phyloP scores from a whole-genome alignment of 1,140 invertebrate genomes.

The Triops cancriformis region DNA sequence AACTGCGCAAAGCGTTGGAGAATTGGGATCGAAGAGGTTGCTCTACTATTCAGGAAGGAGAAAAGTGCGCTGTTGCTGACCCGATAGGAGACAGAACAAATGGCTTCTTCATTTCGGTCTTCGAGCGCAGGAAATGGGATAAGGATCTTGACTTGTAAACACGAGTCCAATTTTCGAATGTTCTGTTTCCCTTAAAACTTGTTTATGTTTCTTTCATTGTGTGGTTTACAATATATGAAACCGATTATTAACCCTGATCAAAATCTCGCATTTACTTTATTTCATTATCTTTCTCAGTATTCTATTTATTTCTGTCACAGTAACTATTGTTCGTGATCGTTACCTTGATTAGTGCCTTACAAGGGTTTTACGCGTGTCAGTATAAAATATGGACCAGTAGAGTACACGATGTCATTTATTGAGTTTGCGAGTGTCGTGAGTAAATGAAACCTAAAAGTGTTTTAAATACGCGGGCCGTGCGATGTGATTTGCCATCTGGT shows the following conservation, averaged over 20 bases:
- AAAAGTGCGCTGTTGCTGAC: conserved; percentile 65
- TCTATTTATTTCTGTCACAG: no score
- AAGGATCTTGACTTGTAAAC: neutral
- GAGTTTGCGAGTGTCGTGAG: no score
- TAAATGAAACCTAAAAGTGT: neutral
- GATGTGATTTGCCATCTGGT: neutral
- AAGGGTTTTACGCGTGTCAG: no score
- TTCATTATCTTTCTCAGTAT: no score
- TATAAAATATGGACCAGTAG: no score
- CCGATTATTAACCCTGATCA: neutral
- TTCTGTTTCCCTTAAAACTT: neutral
- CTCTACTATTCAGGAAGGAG: conserved; percentile 49
- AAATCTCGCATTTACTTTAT: neutral
- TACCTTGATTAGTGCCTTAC: no score
- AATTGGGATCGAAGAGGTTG: conserved; percentile 32
- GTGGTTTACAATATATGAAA: neutral
- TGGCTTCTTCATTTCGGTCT: conserved; percentile 89
- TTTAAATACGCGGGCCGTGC: neutral
- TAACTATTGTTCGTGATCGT: no score
- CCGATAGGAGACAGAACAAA: conserved; percentile 69
- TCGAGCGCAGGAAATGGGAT: conserved; percentile 46
- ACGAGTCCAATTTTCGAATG: neutral
- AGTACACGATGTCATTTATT: no score
- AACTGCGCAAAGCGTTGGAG: conserved; percentile 31
- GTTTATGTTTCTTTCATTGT: neutral